phyloP scores from a whole-genome alignment of 1,140 invertebrate species.

The Drosophila nigrodunni region DNA sequence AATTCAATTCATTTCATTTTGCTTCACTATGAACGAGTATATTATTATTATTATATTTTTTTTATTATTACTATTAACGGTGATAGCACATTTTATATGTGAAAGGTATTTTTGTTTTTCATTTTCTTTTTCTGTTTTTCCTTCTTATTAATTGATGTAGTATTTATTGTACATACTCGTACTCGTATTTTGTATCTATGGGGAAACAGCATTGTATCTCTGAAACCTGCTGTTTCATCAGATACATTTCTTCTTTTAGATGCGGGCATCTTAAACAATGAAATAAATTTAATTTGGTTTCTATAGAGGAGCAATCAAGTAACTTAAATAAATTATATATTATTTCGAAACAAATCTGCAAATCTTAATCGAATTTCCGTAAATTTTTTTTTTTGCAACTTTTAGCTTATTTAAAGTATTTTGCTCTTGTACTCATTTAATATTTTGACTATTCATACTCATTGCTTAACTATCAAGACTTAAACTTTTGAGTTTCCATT shows the following conservation, averaged over 20 bases:
- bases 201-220: slow-evolving; percentile 28
- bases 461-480: slow-evolving; percentile 12
- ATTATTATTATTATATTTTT: not conserved
- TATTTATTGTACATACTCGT: slow-evolving; percentile 14
- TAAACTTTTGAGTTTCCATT: slow-evolving; percentile 24
- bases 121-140: no score
- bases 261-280: no score
- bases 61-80: slow-evolving; percentile 9
- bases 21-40: slow-evolving; percentile 37
- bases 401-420: slow-evolving; percentile 17
- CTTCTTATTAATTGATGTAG: slow-evolving; percentile 21
- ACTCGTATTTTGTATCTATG: slow-evolving; percentile 18
- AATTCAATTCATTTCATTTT: slow-evolving; percentile 15
- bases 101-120: slow-evolving; percentile 23
- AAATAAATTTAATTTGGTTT: not conserved
- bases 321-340: not conserved
- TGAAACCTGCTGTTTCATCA: slow-evolving; percentile 34
- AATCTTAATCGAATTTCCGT: not conserved
- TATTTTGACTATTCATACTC: slow-evolving; percentile 11
- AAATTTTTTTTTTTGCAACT: not conserved
- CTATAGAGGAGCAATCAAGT: slow-evolving; percentile 5
- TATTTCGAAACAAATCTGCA: not conserved
- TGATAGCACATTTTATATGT: slow-evolving; percentile 40
- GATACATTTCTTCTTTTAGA: not conserved
- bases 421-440: slow-evolving; percentile 17